Conservation (phyloP, 2,113 vertebrate genomes). For the Elachura formosa region DNA sequence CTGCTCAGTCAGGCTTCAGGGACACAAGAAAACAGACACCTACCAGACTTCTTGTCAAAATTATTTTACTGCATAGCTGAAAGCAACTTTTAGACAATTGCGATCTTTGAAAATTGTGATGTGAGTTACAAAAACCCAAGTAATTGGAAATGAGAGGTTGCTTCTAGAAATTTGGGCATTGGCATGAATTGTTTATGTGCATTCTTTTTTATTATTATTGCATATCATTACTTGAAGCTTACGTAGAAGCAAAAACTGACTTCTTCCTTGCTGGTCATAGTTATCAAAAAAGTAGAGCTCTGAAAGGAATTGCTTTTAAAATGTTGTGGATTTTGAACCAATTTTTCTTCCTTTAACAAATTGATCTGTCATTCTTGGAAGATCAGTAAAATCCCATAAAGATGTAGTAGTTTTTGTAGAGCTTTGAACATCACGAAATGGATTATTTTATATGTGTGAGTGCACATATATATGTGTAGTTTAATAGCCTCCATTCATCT, state of each 20-base stretch:
- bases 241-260: neutral
- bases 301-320: slow-evolving; percentile 33
- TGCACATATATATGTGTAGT: neutral
- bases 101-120: neutral
- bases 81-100: neutral
- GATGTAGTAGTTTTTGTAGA: neutral
- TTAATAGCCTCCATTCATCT: neutral
- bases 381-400: slow-evolving; percentile 23
- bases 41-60: neutral
- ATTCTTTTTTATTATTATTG: neutral
- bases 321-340: slow-evolving; percentile 10
- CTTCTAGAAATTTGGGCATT: neutral
- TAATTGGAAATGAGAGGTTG: neutral
- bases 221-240: neutral
- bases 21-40: neutral
- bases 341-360: slow-evolving; percentile 45
- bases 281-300: slow-evolving; percentile 10
- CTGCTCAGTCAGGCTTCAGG: neutral
- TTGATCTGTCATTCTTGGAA: slow-evolving; percentile 39
- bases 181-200: neutral
- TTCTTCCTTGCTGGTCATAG: neutral
- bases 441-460: neutral
- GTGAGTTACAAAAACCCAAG: neutral
- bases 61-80: neutral
- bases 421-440: slow-evolving; percentile 1